Conservation (phyloP, 2,888 invertebrate genomes). For the Sympetrum striolatum region DNA sequence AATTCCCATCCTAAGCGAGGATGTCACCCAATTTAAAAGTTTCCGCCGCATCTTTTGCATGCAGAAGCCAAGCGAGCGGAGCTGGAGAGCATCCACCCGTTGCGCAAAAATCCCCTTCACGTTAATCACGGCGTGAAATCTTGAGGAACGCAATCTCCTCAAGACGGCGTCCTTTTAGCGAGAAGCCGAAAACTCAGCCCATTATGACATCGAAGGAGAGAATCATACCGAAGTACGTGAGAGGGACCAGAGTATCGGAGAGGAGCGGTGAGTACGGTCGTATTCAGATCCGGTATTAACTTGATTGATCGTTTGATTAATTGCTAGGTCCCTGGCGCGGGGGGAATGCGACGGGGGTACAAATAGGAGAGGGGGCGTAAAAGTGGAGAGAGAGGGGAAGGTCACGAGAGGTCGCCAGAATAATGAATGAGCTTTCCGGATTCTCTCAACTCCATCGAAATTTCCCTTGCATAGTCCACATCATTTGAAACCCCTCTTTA, state of each 20-base stretch:
- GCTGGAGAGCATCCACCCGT: no score
- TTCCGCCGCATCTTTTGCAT: no score
- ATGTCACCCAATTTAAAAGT: no score
- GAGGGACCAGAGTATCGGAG: neutral
- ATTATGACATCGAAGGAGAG: neutral
- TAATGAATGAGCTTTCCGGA: constrained; percentile 27
- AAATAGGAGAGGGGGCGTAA: neutral
- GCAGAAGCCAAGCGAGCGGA: no score
- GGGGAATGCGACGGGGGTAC: neutral
- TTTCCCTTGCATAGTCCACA: neutral
- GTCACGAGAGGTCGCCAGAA: constrained; percentile 19
- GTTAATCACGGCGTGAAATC: no score
- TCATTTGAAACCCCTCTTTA: neutral
- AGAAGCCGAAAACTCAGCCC: no score
- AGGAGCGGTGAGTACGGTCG: neutral
- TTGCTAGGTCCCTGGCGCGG: neutral
- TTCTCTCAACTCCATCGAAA: neutral
- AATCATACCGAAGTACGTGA: neutral
- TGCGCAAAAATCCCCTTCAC: no score
- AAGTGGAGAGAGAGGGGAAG: neutral
- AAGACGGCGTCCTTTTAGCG: no score
- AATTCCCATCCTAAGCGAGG: no score
- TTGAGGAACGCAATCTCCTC: no score
- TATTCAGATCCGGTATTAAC: neutral
- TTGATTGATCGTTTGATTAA: neutral